Percentiles rank a stretch among this genome's conserved stretches.
Evolutionary conservation across 2,113 vertebrate species (phyloP).

Genomic region (Forbesichthys agassizii): DNA sequence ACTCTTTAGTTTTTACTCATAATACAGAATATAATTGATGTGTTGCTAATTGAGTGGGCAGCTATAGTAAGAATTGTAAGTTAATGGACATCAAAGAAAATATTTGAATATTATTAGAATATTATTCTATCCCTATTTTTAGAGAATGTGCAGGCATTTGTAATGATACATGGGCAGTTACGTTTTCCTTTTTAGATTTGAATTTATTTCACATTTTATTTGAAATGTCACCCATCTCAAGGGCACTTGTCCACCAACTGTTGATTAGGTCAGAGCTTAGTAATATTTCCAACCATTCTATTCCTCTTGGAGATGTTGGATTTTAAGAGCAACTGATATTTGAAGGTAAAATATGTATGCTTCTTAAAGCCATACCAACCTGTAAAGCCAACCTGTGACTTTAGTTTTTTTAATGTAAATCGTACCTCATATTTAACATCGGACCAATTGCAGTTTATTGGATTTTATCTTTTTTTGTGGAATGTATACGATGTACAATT

Average conservation of each 20-base stretch:
- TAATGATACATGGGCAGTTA: slow-evolving; percentile 23
- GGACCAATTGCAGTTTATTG: slow-evolving; percentile 74
- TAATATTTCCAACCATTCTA: slow-evolving; percentile 69
- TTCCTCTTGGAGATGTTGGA: slow-evolving; percentile 48
- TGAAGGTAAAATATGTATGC: slow-evolving; percentile 47
- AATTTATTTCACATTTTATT: background rate
- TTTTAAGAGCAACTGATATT: slow-evolving; percentile 63
- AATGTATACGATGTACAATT: slow-evolving; percentile 34
- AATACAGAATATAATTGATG: slow-evolving; percentile 68
- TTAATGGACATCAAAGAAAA: slow-evolving; percentile 34
- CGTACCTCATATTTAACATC: slow-evolving; percentile 74
- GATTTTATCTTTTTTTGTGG: slow-evolving; percentile 50
- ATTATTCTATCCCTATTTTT: slow-evolving; percentile 25
- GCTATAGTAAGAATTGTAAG: slow-evolving; percentile 36
- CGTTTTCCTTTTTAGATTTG: slow-evolving; percentile 15
- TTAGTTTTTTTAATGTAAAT: slow-evolving; percentile 74
- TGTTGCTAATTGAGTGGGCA: slow-evolving; percentile 46
- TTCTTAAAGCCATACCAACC: slow-evolving; percentile 74
- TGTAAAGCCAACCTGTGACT: slow-evolving; percentile 69
- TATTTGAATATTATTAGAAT: slow-evolving; percentile 28
- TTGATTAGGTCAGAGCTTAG: slow-evolving; percentile 61
- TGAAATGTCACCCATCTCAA: slow-evolving; percentile 57
- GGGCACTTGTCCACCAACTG: slow-evolving; percentile 66
- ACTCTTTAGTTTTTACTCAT: slow-evolving; percentile 68
- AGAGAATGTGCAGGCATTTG: slow-evolving; percentile 35